Evolutionary conservation across 2,797 vertebrate genomes (phyloP), one percentile per base, ranked within the genome.

Genomic region (Orestias chungarensis): DNA sequence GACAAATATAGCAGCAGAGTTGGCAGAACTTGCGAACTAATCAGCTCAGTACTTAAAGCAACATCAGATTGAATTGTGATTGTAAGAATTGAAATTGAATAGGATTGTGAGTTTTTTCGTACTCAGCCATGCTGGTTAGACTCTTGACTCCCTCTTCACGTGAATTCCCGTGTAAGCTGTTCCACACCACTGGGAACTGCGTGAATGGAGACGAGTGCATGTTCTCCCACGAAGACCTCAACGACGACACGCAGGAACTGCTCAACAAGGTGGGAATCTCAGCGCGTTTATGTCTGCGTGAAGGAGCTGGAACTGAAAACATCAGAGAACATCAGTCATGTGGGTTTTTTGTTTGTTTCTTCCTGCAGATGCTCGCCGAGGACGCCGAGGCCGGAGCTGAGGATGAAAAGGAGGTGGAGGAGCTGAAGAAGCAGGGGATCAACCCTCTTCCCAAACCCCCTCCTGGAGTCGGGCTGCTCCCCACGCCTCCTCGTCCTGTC

Each of bases 321-420:
- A 4, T 52, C 7, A 14, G 27, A 66, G 38, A 55, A 3, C n/a
- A 11, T 52, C 1, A 72, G 49, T 20, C n/a, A n/a, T n/a, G 50
- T 47, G 66, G 6, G 1, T 31, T 8, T 7, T 1, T 75, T 68
- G 27, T 5, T n/a, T 1, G 11, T 65, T 47, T 75, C 78, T 29
- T 12, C 23, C 64, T 82, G 0, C 57, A 99, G 97, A 98, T 99
- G 96, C 57, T 99, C 82, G 97, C 96, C 0, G 96, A 98, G 0
- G 97, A 98, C 2, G 97, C 97, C 0, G 97, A 99, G 82, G 97
- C 97, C 0, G 97, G 97, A 1, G 97, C 97, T 0, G 97, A 99
- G 80, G 97, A 99, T 0, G 97, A 99, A 86, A 99, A 98, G 82
- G 97, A 99, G 78, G 96, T 99, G 2, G 97, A 99, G 82, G 97